A percentile compares a stretch with the other conserved stretches of the same genome.
Conservation (phyloP, 2,113 vertebrate species). For the Oenanthe melanoleuca region DNA sequence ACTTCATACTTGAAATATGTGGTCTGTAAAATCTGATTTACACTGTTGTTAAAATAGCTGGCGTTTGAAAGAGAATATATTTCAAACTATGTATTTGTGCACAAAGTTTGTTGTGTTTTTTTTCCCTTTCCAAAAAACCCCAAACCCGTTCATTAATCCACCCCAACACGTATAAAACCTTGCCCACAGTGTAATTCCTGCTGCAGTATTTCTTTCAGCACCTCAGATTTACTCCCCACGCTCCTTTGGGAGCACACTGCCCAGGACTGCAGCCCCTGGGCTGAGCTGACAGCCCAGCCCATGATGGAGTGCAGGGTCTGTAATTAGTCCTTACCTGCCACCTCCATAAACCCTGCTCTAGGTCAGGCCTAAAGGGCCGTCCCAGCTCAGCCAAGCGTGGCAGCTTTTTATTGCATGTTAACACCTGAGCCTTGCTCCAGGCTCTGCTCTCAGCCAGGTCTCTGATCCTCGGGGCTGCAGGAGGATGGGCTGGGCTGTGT, state of each 20-base stretch:
- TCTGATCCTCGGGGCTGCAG: background rate
- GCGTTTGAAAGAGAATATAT: slow-evolving; percentile 62
- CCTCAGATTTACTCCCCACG: slow-evolving; percentile 67
- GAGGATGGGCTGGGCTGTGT: background rate
- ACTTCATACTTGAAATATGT: slow-evolving; percentile 77
- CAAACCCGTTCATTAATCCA: slow-evolving; percentile 66
- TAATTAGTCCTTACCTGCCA: slow-evolving; percentile 45
- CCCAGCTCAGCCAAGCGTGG: background rate
- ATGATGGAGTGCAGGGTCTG: slow-evolving; percentile 27
- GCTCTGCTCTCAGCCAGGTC: background rate
- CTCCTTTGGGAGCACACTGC: slow-evolving; percentile 31
- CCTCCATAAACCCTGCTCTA: background rate
- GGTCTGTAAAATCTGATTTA: slow-evolving; percentile 81
- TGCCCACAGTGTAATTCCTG: slow-evolving; percentile 68
- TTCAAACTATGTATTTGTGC: slow-evolving; percentile 67
- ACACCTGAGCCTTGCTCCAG: slow-evolving; percentile 62
- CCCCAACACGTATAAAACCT: slow-evolving; percentile 53
- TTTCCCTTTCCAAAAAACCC: background rate
- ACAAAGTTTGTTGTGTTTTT: slow-evolving; percentile 27
- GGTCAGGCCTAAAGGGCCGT: slow-evolving; percentile 17
- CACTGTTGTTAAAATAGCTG: slow-evolving; percentile 68
- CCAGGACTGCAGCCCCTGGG: background rate
- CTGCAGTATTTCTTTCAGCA: slow-evolving; percentile 79
- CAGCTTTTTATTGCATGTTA: slow-evolving; percentile 39
- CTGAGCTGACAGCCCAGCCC: slow-evolving; percentile 35